Evolutionary conservation across 2,888 invertebrate species (phyloP).

Genomic region (Acrobeloides nanus): DNA sequence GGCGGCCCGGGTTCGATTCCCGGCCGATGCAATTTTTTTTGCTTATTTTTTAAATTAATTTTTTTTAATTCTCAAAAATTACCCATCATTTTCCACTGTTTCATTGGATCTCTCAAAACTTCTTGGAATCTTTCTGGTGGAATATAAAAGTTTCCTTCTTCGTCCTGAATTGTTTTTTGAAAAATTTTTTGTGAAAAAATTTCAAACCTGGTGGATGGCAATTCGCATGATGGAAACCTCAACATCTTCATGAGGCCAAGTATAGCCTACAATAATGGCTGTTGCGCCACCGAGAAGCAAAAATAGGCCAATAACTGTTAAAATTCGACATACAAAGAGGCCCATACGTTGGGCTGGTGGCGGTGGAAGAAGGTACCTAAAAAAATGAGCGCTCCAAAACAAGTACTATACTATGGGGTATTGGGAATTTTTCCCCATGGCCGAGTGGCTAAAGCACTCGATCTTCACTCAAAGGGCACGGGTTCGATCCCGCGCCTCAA

Average conservation of each 20-base stretch:
- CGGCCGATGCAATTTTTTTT: slow-evolving; percentile 40
- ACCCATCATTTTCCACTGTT: slow-evolving; percentile 44
- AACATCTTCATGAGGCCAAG: slow-evolving; percentile 37
- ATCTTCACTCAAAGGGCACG: too few relatives aligned
- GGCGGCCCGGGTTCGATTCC: slow-evolving; percentile 50
- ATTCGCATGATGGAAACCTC: slow-evolving; percentile 26
- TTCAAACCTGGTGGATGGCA: slow-evolving; percentile 24
- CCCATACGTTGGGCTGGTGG: slow-evolving; percentile 43
- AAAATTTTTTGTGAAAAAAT: not conserved
- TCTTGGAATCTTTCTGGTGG: slow-evolving; percentile 41
- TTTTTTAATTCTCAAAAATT: too few relatives aligned
- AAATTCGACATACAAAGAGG: slow-evolving; percentile 42
- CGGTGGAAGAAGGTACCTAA: slow-evolving; percentile 49
- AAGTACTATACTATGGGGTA: too few relatives aligned
- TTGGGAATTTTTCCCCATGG: too few relatives aligned
- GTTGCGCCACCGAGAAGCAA: slow-evolving; percentile 44
- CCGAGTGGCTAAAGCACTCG: too few relatives aligned
- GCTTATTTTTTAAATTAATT: not conserved
- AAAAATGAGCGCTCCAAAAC: too few relatives aligned
- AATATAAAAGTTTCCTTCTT: slow-evolving; percentile 46
- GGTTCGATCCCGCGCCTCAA: too few relatives aligned
- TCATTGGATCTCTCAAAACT: slow-evolving; percentile 47
- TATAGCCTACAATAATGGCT: slow-evolving; percentile 49
- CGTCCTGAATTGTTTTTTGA: slow-evolving; percentile 27
- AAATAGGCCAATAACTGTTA: slow-evolving; percentile 45